Percentiles rank a stretch among this genome's conserved stretches.
Evolutionary conservation across 2,888 invertebrate species (phyloP).

Genomic region (Drosophila trichaetosa): DNA sequence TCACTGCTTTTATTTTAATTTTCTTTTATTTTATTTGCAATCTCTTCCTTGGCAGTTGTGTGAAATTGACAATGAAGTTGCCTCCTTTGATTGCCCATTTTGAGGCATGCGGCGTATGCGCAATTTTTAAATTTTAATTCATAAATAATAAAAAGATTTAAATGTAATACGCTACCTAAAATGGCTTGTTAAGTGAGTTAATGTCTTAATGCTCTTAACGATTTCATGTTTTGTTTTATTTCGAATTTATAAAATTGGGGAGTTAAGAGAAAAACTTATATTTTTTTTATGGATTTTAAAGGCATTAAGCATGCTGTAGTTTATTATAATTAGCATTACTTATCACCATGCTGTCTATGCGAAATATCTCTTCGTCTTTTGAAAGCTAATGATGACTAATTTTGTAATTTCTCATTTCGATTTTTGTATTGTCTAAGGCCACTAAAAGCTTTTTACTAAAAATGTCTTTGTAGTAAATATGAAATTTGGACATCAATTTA

Average conservation of each 20-base stretch:
- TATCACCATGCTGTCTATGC: too few relatives aligned
- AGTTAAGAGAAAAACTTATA: background rate
- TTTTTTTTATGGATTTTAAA: background rate
- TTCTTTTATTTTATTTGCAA: conserved; percentile 6
- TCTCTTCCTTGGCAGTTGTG: background rate
- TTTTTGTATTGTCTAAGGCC: background rate
- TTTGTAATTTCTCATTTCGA: conserved; percentile 1
- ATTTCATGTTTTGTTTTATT: background rate
- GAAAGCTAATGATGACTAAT: background rate
- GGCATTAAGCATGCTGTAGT: conserved; percentile 11
- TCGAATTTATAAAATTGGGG: background rate
- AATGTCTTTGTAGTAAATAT: background rate
- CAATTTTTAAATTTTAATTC: conserved; percentile 11
- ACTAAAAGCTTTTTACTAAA: background rate
- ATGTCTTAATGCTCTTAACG: conserved; percentile 6
- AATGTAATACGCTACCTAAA: background rate
- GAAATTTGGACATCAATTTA: background rate
- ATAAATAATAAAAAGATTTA: background rate
- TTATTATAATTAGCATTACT: background rate
- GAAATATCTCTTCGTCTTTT: background rate
- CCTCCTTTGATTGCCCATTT: background rate
- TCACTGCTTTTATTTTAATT: conserved; percentile 21
- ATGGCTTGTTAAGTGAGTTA: background rate
- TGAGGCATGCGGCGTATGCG: conserved; percentile 30
- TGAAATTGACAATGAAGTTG: background rate